Conservation (phyloP, 2,888 invertebrate species). For the Cremastinae sp. region DNA sequence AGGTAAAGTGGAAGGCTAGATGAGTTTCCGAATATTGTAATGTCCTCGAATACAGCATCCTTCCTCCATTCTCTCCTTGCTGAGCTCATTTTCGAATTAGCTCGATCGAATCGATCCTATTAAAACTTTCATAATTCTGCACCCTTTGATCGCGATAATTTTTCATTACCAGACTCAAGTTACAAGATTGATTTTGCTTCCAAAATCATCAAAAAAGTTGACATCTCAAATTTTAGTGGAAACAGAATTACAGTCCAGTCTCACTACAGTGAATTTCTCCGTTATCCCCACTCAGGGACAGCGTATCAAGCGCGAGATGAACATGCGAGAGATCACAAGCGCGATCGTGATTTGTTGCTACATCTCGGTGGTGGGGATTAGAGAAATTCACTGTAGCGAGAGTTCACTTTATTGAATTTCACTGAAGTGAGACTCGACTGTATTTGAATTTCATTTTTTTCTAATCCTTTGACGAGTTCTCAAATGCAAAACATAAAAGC, state of each 20-base stretch:
- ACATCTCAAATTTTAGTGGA: background rate
- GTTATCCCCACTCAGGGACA: too few species aligned
- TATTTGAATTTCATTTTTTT: too few species aligned
- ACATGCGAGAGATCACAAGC: too few species aligned
- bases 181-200: background rate
- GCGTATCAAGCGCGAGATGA: too few species aligned
- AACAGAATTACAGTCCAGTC: background rate
- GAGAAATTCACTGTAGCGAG: too few species aligned
- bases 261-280: background rate
- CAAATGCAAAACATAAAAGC: too few species aligned
- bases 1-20: background rate
- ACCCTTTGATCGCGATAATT: conserved; percentile 3
- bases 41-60: conserved; percentile 16
- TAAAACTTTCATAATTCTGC: conserved; percentile 18
- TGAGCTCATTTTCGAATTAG: conserved; percentile 14
- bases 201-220: background rate
- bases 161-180: conserved; percentile 10
- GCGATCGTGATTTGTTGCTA: too few species aligned
- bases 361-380: too few species aligned
- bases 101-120: background rate
- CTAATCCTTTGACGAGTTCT: too few species aligned
- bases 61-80: background rate
- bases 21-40: conserved; percentile 22
- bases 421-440: too few species aligned
- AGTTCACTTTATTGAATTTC: too few species aligned